These are phyloP conservation scores for Arvicola amphibius DNA, from an alignment of 2,797 vertebrate species.

Conservation along the genomic window DNA sequence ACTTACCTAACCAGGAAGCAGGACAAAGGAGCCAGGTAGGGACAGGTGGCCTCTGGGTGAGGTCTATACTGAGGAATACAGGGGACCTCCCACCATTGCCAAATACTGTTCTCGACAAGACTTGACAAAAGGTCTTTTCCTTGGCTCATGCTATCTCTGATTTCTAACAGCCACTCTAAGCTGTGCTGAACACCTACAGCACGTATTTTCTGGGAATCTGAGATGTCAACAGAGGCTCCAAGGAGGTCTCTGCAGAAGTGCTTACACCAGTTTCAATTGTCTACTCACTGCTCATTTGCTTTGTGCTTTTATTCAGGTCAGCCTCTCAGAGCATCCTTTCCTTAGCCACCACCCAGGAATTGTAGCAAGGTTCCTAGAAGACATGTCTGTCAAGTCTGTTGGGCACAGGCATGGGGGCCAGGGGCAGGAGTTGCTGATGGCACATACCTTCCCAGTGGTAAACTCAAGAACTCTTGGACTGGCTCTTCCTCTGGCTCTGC, in stretches of 20 bases:
- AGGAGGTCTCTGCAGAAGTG: neutral
- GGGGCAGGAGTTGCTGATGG: neutral
- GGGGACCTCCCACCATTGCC: neutral
- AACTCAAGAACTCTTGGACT: neutral
- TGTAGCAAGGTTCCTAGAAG: neutral
- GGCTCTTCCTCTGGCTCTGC: neutral
- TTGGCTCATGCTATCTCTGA: neutral
- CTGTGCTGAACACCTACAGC: neutral
- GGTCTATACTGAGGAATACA: neutral
- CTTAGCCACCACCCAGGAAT: neutral
- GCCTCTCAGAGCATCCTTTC: neutral
- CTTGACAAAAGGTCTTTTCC: conserved; percentile 15
- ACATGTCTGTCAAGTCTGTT: neutral
- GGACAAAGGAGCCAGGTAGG: conserved; percentile 5
- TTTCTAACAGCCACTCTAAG: neutral
- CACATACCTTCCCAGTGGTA: neutral
- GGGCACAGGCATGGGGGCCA: neutral
- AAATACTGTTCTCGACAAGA: neutral
- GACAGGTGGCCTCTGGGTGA: neutral
- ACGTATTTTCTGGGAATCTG: neutral
- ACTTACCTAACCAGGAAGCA: neutral
- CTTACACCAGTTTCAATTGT: neutral
- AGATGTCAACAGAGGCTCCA: neutral
- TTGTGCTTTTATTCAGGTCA: conserved; percentile 5
- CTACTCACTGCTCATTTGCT: neutral